Conservation (phyloP, 2,797 vertebrate genomes). For the Threskiornis aethiopicus region DNA sequence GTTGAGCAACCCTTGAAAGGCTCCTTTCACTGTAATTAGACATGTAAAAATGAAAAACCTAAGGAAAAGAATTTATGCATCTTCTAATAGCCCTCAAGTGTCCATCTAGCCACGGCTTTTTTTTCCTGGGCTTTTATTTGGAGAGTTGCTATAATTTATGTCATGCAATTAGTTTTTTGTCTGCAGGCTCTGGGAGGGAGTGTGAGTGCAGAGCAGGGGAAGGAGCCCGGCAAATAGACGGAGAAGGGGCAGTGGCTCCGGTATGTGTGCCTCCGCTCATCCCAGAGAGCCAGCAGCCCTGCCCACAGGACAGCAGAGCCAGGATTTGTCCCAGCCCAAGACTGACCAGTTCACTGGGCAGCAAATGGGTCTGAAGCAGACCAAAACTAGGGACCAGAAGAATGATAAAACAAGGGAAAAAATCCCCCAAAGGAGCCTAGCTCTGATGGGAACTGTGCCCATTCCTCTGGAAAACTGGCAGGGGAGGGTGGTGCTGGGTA, state of each 20-base stretch:
- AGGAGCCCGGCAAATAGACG: background rate
- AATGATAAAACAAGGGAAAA: background rate
- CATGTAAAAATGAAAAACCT: constrained; percentile 59
- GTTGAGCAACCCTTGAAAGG: constrained; percentile 51
- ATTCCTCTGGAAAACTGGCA: rapidly evolving
- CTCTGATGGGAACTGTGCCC: background rate
- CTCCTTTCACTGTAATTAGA: constrained; percentile 60
- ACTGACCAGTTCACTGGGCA: background rate
- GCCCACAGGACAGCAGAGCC: rapidly evolving
- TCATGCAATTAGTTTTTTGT: constrained; percentile 50
- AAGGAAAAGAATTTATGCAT: constrained; percentile 58
- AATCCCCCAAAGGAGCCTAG: rapidly evolving
- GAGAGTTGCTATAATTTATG: constrained; percentile 61
- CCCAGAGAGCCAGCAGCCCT: background rate
- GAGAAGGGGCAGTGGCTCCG: background rate
- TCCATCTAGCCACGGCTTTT: constrained; percentile 46
- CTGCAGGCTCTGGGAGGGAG: constrained; percentile 3
- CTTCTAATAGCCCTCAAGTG: constrained; percentile 64
- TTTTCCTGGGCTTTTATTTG: constrained; percentile 36
- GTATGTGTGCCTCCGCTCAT: background rate
- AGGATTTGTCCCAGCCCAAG: background rate
- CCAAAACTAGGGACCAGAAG: background rate
- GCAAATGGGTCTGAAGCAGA: background rate
- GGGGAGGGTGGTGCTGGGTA: background rate
- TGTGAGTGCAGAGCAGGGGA: background rate